A percentile compares a stretch with the other conserved stretches of the same genome.
Conservation (phyloP, 1,140 invertebrate genomes). For the Leptinotarsa defecta region DNA sequence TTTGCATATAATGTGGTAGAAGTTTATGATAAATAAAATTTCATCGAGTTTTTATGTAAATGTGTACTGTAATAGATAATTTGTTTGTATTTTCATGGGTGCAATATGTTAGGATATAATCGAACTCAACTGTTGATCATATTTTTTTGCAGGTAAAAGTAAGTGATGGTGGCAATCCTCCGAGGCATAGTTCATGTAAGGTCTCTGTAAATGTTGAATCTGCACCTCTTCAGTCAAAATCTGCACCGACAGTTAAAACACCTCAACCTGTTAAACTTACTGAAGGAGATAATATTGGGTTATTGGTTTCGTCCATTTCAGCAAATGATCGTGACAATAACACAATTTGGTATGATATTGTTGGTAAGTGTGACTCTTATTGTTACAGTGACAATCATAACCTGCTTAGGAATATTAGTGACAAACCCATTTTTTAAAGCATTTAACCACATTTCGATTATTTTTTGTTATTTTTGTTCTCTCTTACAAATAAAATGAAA, state of each 20-base stretch:
- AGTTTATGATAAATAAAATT: no score
- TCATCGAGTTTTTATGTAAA: no score
- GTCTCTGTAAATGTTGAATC: conserved; percentile 72
- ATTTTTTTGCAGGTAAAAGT: conserved; percentile 71
- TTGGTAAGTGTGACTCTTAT: conserved; percentile 66
- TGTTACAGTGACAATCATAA: no score
- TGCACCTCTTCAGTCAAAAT: conserved; percentile 62
- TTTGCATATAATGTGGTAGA: no score
- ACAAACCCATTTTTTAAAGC: no score
- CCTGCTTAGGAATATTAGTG: no score
- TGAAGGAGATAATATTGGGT: conserved; percentile 83
- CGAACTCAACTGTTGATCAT: background rate
- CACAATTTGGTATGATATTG: conserved; percentile 86
- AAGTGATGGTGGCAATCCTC: conserved; percentile 74
- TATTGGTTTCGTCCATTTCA: conserved; percentile 79
- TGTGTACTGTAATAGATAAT: no score
- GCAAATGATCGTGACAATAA: conserved; percentile 84
- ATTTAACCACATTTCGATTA: no score
- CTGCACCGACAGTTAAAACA: conserved; percentile 65
- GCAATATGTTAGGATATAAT: no score
- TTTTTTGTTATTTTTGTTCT: no score
- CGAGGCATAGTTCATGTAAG: conserved; percentile 70
- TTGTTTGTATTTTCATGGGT: no score
- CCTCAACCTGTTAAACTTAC: conserved; percentile 74
- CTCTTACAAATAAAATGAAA: no score